Evolutionary conservation across 2,113 vertebrate genomes (phyloP).

Genomic region (Nibea coibor): DNA sequence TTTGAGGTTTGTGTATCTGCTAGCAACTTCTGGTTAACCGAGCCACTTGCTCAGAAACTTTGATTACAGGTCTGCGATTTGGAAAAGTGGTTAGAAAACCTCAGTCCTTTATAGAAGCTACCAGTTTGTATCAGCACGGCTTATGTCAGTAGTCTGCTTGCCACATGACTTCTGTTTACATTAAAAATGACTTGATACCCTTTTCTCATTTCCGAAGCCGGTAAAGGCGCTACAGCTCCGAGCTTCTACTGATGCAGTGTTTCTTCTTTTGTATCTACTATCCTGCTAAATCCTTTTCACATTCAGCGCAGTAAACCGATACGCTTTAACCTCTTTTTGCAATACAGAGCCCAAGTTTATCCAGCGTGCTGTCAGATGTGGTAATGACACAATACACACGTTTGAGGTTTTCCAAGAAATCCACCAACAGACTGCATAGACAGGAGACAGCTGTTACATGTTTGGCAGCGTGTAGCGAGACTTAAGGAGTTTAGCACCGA

Average conservation of each 20-base stretch:
- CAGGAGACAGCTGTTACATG: slow-evolving; percentile 15
- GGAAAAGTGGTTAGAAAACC: slow-evolving; percentile 73
- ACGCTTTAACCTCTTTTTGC: not conserved
- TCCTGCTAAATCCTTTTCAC: not conserved
- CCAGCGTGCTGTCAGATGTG: slow-evolving; percentile 14
- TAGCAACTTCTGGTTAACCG: slow-evolving; percentile 74
- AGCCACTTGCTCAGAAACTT: slow-evolving; percentile 80
- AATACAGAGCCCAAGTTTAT: not conserved
- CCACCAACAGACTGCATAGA: slow-evolving; percentile 5
- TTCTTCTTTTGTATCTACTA: not conserved
- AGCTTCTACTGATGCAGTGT: not conserved
- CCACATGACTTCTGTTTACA: slow-evolving; percentile 66
- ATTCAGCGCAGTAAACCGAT: not conserved
- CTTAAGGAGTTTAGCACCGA: not conserved
- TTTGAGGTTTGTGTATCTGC: slow-evolving; percentile 74
- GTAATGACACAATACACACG: slow-evolving; percentile 17
- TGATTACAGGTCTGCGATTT: slow-evolving; percentile 77
- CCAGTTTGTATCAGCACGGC: slow-evolving; percentile 66
- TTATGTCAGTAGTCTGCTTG: slow-evolving; percentile 57
- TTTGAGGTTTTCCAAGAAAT: not conserved
- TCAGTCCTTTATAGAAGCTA: slow-evolving; percentile 77
- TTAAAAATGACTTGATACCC: slow-evolving; percentile 39
- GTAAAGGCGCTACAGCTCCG: not conserved
- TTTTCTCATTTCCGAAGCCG: slow-evolving; percentile 19
- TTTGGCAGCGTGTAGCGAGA: slow-evolving; percentile 1